phyloP scores from a whole-genome alignment of 2,888 invertebrate species.

The Amphipoea lucens region DNA sequence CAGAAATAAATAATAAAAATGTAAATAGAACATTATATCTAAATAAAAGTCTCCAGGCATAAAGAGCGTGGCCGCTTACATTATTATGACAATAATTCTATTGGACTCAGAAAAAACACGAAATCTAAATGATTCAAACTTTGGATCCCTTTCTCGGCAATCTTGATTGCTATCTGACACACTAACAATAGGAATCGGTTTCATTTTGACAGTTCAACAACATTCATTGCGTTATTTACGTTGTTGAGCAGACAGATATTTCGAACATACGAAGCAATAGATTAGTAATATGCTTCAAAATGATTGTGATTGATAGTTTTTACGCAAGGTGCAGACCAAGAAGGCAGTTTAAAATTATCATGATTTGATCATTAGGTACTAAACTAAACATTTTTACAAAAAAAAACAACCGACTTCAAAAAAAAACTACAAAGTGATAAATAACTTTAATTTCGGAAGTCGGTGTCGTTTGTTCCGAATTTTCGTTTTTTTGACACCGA shows the following conservation, averaged over 20 bases:
- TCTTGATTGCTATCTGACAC: not conserved
- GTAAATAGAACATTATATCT: no score
- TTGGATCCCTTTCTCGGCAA: not conserved
- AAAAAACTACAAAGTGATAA: no score
- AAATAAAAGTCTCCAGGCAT: no score
- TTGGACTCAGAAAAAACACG: no score
- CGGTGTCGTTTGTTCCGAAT: no score
- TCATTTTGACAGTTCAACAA: not conserved
- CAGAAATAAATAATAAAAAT: no score
- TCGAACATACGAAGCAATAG: not conserved
- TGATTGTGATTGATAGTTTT: not conserved
- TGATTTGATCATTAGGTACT: not conserved
- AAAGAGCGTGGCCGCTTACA: no score
- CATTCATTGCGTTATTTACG: not conserved
- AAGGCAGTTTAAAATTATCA: not conserved
- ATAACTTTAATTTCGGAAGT: no score
- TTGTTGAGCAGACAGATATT: not conserved
- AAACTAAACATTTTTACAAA: not conserved
- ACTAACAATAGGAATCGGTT: not conserved
- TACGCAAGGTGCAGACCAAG: not conserved
- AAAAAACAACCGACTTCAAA: no score
- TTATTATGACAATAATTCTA: no score
- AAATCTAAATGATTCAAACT: not conserved
- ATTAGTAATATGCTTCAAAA: not conserved
- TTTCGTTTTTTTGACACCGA: no score